Conservation (phyloP, 2,888 invertebrate genomes). For the Strigamia maritima region DNA sequence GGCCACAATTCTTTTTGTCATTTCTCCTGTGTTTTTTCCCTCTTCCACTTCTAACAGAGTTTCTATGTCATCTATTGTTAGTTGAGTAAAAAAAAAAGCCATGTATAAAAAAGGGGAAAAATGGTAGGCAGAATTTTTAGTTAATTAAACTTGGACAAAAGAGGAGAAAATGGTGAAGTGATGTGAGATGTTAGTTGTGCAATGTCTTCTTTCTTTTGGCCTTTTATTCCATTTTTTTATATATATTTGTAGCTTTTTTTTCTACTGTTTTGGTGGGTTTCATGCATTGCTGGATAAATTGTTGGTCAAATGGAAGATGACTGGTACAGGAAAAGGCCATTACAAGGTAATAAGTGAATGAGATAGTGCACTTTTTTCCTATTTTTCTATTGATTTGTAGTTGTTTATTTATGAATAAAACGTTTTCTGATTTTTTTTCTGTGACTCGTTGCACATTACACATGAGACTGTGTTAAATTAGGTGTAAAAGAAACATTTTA, state of each 20-base stretch:
- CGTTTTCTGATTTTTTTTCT: no score
- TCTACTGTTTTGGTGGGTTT: background rate
- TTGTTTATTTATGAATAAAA: background rate
- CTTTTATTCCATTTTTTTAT: background rate
- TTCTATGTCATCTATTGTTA: conserved; percentile 15
- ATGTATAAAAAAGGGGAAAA: background rate
- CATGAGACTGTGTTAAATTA: no score
- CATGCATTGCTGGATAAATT: conserved; percentile 1
- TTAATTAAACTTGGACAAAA: conserved; percentile 31
- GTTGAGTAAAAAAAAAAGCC: background rate
- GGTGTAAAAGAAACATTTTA: no score
- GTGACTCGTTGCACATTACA: no score
- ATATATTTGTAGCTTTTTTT: background rate
- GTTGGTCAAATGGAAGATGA: conserved; percentile 24
- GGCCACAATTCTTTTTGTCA: conserved; percentile 25
- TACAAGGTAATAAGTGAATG: background rate
- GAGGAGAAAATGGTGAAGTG: conserved; percentile 29
- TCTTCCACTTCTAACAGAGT: conserved; percentile 1
- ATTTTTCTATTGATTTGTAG: background rate
- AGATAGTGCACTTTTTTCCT: background rate
- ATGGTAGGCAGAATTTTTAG: conserved; percentile 25
- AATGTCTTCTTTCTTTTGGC: background rate
- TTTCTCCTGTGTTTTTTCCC: conserved; percentile 17
- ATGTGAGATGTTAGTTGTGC: conserved; percentile 19
- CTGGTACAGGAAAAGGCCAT: background rate